These are phyloP conservation scores for Ellobium chinense DNA, from an alignment of 2,888 invertebrate genomes.

Conservation along the genomic window DNA sequence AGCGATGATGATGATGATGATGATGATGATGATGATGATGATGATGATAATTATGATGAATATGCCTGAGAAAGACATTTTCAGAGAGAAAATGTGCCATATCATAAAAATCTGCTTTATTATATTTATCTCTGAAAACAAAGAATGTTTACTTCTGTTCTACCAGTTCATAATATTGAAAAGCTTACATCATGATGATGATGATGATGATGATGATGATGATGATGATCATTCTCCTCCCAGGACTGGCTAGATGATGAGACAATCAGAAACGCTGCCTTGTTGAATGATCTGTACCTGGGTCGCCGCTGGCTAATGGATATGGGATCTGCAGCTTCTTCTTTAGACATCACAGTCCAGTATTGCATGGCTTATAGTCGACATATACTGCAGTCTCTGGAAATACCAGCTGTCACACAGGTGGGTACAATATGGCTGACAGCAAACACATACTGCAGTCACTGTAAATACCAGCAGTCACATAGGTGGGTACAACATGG, in stretches of 20 bases:
- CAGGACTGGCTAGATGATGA: constrained; percentile 73
- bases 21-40: no score
- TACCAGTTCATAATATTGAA: no score
- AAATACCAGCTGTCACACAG: constrained; percentile 68
- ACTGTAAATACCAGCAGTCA: constrained; percentile 64
- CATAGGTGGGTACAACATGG: constrained; percentile 75
- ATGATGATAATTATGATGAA: no score
- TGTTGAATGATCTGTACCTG: constrained; percentile 58
- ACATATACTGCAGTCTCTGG: constrained; percentile 64
- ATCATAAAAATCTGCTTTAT: no score
- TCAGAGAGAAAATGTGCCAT: no score
- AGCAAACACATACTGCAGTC: constrained; percentile 65
- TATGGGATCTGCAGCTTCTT: constrained; percentile 69
- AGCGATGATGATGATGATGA: no score
- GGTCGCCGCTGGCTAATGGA: constrained; percentile 67
- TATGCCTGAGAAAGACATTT: no score
- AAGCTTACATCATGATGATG: no score
- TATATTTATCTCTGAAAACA: no score
- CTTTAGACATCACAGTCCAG: constrained; percentile 65
- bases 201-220: no score
- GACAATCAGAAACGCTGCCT: constrained; percentile 58
- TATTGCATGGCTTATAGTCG: constrained; percentile 71
- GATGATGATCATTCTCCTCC: no score
- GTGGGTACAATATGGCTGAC: constrained; percentile 63
- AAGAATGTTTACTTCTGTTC: no score